Conservation (phyloP, 35 echinoderm and acorn worm species). For the Hemicentrotus pulcherrimus region DNA sequence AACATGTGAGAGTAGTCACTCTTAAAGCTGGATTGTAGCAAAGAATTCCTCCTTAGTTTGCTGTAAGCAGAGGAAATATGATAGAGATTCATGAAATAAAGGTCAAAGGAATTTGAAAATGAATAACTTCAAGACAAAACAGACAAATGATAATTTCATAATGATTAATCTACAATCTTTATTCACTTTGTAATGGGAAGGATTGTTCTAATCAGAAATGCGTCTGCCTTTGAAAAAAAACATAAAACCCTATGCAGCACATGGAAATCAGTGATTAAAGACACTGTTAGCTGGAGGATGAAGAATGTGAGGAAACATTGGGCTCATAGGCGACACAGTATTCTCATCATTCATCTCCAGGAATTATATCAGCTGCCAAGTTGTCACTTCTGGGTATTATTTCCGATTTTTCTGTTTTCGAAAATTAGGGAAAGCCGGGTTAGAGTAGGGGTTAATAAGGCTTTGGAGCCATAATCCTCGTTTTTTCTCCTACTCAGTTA, state of each 20-base stretch:
- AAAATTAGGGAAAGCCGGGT: not conserved
- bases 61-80: not conserved
- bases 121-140: not conserved
- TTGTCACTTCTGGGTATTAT: conserved; percentile 39
- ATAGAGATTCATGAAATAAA: not conserved
- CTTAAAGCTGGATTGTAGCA: not conserved
- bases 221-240: not conserved
- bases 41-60: not conserved
- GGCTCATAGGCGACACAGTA: not conserved
- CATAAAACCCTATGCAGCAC: not conserved
- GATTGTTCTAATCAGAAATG: not conserved
- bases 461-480: not conserved
- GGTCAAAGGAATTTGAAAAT: not conserved
- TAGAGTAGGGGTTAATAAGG: conserved; percentile 32
- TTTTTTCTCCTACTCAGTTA: not conserved
- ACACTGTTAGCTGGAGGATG: no score
- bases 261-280: not conserved
- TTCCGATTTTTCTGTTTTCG: not conserved
- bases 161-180: not conserved
- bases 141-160: not conserved
- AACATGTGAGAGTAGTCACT: not conserved
- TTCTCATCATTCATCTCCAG: not conserved
- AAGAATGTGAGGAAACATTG: not conserved
- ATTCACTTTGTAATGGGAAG: not conserved
- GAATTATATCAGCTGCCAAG: conserved; percentile 28